These are phyloP conservation scores for Anastrepha ludens DNA, from an alignment of 1,140 invertebrate genomes.

Conservation along the genomic window DNA sequence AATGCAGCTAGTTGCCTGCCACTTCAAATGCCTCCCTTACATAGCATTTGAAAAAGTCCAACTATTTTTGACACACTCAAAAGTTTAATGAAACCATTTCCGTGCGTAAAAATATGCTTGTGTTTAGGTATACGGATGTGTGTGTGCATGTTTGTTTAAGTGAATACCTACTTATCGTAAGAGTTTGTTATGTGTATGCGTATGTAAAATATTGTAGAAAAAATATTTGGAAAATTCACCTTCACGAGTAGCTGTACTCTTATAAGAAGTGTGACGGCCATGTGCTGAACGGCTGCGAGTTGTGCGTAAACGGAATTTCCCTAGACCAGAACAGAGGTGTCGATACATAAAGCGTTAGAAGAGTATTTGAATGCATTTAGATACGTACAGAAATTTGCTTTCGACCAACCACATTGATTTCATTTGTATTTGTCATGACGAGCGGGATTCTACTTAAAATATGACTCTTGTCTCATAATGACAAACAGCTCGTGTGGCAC, in stretches of 20 bases:
- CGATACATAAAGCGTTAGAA: neutral
- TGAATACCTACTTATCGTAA: neutral
- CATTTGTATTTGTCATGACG: neutral
- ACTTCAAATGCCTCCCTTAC: neutral
- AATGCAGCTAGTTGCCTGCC: neutral
- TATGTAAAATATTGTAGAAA: neutral
- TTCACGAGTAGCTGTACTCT: neutral
- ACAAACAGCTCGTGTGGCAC: neutral
- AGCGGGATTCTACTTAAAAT: constrained; percentile 19
- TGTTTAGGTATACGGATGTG: neutral
- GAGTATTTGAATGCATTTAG: too few species aligned
- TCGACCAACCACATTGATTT: neutral
- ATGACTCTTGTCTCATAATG: constrained; percentile 21
- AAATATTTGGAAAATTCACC: constrained; percentile 23
- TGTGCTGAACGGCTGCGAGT: neutral
- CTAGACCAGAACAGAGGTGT: neutral
- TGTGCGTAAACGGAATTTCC: neutral
- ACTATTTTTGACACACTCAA: constrained; percentile 24
- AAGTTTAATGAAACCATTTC: constrained; percentile 39
- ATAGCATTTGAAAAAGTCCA: neutral
- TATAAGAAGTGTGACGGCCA: constrained; percentile 5
- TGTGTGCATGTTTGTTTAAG: neutral
- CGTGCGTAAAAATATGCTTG: constrained; percentile 4
- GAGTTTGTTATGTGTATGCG: neutral
- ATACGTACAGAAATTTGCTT: neutral